Evolutionary conservation across 1,140 invertebrate genomes (phyloP).

Genomic region (Archegozetes longisetosus): DNA sequence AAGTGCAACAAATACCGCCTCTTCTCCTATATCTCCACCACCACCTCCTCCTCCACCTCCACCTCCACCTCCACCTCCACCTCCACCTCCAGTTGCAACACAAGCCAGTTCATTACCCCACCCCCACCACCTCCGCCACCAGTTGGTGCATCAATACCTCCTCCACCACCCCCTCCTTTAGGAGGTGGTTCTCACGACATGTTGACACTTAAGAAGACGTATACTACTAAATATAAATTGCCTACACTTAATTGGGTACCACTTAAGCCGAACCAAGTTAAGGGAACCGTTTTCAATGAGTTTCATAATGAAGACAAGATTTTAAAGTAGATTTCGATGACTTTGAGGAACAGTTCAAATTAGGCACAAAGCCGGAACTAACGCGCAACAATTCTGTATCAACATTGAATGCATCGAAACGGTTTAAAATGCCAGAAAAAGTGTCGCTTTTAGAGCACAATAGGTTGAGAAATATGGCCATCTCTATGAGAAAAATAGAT

Average conservation of each 20-base stretch:
- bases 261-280: constrained; percentile 92
- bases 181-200: constrained; percentile 1
- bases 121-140: constrained; percentile 11
- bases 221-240: constrained; percentile 92
- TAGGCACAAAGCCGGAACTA: constrained; percentile 35
- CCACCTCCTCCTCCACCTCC: constrained; percentile 1
- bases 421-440: constrained; percentile 79
- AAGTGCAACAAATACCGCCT: neutral
- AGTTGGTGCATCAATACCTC: neutral
- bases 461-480: constrained; percentile 89
- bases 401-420: constrained; percentile 50
- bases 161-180: constrained; percentile 8
- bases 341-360: constrained; percentile 89
- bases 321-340: constrained; percentile 45
- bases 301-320: constrained; percentile 74
- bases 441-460: constrained; percentile 84
- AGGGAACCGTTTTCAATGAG: constrained; percentile 95
- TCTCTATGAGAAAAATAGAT: constrained; percentile 89
- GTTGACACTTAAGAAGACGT: constrained; percentile 91
- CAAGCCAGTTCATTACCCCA: constrained; percentile 18
- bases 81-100: constrained; percentile 54
- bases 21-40: constrained; percentile 5
- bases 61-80: constrained; percentile 26
- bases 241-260: constrained; percentile 97
- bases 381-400: constrained; percentile 27